These are phyloP conservation scores for Trachelus troglodyta DNA, from an alignment of 2,888 invertebrate genomes.

Conservation along the genomic window DNA sequence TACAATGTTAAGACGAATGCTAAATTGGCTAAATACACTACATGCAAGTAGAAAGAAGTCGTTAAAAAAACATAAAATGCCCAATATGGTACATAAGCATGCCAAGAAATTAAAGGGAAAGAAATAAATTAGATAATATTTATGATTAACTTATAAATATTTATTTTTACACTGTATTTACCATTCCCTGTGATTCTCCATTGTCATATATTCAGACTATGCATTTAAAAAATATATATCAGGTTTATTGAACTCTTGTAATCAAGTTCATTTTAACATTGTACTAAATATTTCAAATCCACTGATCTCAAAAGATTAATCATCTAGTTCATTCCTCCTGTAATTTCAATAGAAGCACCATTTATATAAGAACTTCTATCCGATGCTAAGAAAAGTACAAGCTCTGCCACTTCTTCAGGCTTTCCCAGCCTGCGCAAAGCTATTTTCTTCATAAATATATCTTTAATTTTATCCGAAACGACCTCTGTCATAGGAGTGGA, in stretches of 20 bases:
- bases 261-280: not conserved
- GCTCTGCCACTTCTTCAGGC: constrained; percentile 88
- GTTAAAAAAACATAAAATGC: constrained; percentile 75
- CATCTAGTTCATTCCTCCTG: constrained; percentile 75
- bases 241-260: not conserved
- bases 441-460: constrained; percentile 72
- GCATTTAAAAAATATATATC: constrained; percentile 8
- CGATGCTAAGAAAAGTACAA: constrained; percentile 86
- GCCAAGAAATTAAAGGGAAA: constrained; percentile 81
- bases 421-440: constrained; percentile 79
- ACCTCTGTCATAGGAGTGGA: constrained; percentile 84
- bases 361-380: constrained; percentile 88
- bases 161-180: not conserved
- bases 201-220: not conserved
- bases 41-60: constrained; percentile 83
- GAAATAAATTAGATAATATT: constrained; percentile 58
- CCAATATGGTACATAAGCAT: constrained; percentile 75
- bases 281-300: constrained; percentile 7
- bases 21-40: constrained; percentile 83
- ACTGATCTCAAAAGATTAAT: not conserved
- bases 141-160: not conserved
- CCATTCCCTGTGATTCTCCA: not conserved
- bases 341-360: constrained; percentile 86
- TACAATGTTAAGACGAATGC: constrained; percentile 90
- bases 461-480: constrained; percentile 83